Evolutionary conservation across 2,797 vertebrate genomes (phyloP).

Genomic region (Otolemur crassicaudatus): DNA sequence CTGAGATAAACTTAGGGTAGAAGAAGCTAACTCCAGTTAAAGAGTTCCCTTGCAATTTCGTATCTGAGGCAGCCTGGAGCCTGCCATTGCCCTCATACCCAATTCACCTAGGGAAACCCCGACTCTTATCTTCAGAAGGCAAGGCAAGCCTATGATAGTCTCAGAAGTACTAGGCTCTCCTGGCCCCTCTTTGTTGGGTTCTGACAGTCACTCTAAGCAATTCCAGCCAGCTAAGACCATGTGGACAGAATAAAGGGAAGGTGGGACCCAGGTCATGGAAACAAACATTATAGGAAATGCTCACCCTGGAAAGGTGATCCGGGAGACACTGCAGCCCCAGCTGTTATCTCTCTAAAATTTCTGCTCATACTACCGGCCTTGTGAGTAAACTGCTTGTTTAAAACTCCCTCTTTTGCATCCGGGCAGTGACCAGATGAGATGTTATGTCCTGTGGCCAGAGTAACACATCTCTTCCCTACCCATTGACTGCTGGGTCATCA

Average conservation of each 20-base stretch:
- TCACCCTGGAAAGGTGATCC: background rate
- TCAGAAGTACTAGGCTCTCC: background rate
- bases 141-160: background rate
- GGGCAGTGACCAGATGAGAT: background rate
- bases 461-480: background rate
- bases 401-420: background rate
- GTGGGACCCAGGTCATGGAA: background rate
- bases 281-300: accelerated
- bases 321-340: too few relatives aligned
- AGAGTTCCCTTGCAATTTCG: background rate
- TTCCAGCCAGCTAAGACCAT: too few relatives aligned
- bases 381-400: background rate
- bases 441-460: background rate
- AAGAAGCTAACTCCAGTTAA: background rate
- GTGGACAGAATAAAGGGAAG: background rate
- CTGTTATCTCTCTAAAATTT: background rate
- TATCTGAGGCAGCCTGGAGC: background rate
- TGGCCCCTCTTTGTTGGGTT: background rate
- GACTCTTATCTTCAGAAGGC: background rate
- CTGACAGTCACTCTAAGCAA: accelerated
- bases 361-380: background rate
- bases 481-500: too few relatives aligned
- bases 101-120: background rate
- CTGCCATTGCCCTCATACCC: too few relatives aligned
- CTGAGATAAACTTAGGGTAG: background rate